Percentiles rank a stretch among this genome's conserved stretches.
phyloP scores from a whole-genome alignment of 1,140 invertebrate genomes.

The Brachionus rubens region DNA sequence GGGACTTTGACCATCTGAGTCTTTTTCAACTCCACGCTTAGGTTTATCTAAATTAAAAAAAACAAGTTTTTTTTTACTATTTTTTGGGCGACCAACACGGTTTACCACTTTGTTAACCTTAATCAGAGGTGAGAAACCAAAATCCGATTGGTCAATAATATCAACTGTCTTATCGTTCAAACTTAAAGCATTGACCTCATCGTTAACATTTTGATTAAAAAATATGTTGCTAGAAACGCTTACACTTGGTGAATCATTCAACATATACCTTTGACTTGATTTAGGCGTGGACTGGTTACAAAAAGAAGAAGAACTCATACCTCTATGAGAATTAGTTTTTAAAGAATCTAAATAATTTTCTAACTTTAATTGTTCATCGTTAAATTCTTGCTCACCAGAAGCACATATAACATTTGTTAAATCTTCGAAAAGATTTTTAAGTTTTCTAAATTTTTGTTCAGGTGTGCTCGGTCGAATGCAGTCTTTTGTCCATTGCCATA shows the following conservation, averaged over 20 bases:
- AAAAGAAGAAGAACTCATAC: background rate
- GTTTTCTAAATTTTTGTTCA: background rate
- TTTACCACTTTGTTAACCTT: constrained; percentile 13
- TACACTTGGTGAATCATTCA: no score
- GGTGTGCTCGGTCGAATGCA: background rate
- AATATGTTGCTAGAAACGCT: no score
- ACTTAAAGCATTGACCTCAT: background rate
- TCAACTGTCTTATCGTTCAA: constrained; percentile 4
- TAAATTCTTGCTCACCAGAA: background rate
- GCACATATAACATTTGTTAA: background rate
- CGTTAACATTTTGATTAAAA: no score
- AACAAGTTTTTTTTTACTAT: constrained; percentile 14
- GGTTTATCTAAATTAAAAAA: constrained; percentile 19
- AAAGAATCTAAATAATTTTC: background rate
- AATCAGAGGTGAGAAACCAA: background rate
- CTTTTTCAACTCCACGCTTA: background rate
- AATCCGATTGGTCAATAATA: constrained; percentile 2
- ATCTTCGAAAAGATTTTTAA: background rate
- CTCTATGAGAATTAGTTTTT: background rate
- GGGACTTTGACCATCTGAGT: background rate
- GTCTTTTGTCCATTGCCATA: background rate
- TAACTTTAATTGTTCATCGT: background rate
- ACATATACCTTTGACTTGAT: no score
- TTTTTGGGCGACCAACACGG: background rate
- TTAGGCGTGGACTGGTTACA: background rate